Evolutionary conservation across 1,140 invertebrate species (phyloP).

Genomic region (Zaprionus taronus): DNA sequence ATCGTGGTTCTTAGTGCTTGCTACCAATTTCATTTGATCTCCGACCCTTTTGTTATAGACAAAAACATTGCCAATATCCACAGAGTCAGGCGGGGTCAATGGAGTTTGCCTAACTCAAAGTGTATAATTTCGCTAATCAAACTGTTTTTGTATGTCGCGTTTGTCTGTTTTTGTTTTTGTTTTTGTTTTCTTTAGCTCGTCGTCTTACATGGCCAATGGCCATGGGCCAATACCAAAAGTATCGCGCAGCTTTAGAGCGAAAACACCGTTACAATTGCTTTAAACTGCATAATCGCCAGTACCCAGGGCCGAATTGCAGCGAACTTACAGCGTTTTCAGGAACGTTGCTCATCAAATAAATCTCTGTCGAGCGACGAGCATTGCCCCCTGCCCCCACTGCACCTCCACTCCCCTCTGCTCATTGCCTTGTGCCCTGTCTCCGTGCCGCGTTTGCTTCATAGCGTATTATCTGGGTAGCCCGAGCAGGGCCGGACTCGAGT

Average conservation of each 20-base stretch:
- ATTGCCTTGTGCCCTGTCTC: neutral
- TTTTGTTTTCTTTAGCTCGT: conserved; percentile 33
- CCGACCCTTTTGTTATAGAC: conserved; percentile 10
- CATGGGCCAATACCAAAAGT: conserved; percentile 33
- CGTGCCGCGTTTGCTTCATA: neutral
- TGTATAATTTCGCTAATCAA: conserved; percentile 47
- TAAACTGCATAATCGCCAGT: conserved; percentile 67
- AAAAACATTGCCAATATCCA: conserved; percentile 21
- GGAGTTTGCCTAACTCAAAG: conserved; percentile 24
- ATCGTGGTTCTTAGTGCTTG: conserved; percentile 11
- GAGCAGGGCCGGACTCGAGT: neutral
- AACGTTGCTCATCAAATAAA: conserved; percentile 76
- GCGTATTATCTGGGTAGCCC: conserved; percentile 6
- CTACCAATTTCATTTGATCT: conserved; percentile 31
- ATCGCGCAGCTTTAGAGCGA: conserved; percentile 35
- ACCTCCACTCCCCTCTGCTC: neutral
- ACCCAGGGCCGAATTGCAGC: conserved; percentile 41
- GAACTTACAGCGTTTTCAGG: conserved; percentile 54
- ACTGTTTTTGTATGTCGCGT: conserved; percentile 38
- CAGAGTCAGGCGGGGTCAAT: conserved; percentile 32
- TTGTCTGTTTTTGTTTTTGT: neutral
- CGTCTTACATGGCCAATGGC: conserved; percentile 20
- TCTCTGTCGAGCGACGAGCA: conserved; percentile 64
- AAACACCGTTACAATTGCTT: conserved; percentile 63
- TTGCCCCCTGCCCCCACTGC: conserved; percentile 30